Evolutionary conservation across 2,888 invertebrate species (phyloP), one percentile per base, ranked within the genome.

Genomic region (Ennomos fuscantarius): DNA sequence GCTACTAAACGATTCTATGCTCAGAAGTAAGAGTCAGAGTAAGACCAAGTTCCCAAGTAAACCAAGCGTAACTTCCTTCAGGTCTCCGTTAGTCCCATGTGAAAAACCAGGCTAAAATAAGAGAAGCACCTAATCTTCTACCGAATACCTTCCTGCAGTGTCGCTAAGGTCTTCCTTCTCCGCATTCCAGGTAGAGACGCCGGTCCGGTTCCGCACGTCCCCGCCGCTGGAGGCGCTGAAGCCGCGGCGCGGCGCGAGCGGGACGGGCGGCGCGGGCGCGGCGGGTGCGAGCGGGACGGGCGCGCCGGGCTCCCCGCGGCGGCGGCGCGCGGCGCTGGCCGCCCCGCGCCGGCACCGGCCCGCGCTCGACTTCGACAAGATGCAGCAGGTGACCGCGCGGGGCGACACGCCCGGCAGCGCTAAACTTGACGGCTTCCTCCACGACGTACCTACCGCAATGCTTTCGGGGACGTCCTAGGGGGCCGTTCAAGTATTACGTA

Each of bases 341-440:
- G 89, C 79, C 67, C 87, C 86, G 68, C 82, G 87, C 65, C 86
- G 94, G 24, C 95, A 96, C 86, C 94, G 98, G 81, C 98, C 98
- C 69, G 97, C 97, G 88, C 94, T 98, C 79, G 98, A 98, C 93
- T 98, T 98, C 86, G 98, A 98, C 89, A 98, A 98, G 93, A 98
- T 98, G 98, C 98, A 98, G 93, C 97, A 97, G 96, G 97, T 97
- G 92, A 47, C 40, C 1, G 41, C 12, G 31, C 9, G 8, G 11
- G 12, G 39, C 10, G 3, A 34, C 13, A 33, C 48, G n/a, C n/a
- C n/a, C n/a, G n/a, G n/a, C n/a, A n/a, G n/a, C n/a, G n/a, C n/a
- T n/a, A n/a, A n/a, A n/a, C n/a, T n/a, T n/a, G n/a, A n/a, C n/a
- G n/a, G n/a, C n/a, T n/a, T n/a, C n/a, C n/a, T n/a, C n/a, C n/a